Conservation (phyloP, 2,113 vertebrate genomes). For the Petroica traversi region DNA sequence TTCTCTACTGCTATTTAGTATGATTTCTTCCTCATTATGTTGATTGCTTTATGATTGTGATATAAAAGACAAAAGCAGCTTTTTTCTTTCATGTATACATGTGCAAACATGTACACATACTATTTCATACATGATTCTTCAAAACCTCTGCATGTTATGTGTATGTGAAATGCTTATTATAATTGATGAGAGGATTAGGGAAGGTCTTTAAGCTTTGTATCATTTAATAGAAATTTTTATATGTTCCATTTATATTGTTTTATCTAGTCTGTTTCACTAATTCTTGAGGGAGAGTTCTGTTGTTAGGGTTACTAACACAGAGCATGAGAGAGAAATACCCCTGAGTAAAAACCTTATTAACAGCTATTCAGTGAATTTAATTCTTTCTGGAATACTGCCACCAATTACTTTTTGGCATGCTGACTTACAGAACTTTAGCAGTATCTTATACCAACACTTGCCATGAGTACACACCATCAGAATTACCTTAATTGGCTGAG, state of each 20-base stretch:
- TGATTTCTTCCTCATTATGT: neutral
- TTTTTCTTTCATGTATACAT: neutral
- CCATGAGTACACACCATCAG: neutral
- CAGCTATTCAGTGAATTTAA: conserved; percentile 62
- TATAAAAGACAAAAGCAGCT: neutral
- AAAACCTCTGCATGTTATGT: neutral
- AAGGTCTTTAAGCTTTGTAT: conserved; percentile 52
- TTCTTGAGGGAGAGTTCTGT: conserved; percentile 49
- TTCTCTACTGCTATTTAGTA: neutral
- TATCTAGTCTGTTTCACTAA: conserved; percentile 66
- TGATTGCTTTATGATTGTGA: neutral
- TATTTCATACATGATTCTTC: neutral
- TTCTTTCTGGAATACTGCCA: conserved; percentile 69
- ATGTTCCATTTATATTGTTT: conserved; percentile 67
- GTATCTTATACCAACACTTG: conserved; percentile 49
- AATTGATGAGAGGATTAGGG: conserved; percentile 16
- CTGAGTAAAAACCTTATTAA: conserved; percentile 71
- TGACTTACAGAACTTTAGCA: conserved; percentile 23
- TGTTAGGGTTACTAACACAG: conserved; percentile 50
- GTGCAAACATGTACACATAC: neutral
- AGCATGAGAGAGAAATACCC: neutral
- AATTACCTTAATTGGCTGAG: conserved; percentile 49
- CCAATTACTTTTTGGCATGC: conserved; percentile 54
- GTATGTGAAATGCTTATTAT: neutral
- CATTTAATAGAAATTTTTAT: conserved; percentile 69